Base-by-base conservation (phyloP, 1,140 invertebrate species). In the Conopomorpha cramerella region DNA sequence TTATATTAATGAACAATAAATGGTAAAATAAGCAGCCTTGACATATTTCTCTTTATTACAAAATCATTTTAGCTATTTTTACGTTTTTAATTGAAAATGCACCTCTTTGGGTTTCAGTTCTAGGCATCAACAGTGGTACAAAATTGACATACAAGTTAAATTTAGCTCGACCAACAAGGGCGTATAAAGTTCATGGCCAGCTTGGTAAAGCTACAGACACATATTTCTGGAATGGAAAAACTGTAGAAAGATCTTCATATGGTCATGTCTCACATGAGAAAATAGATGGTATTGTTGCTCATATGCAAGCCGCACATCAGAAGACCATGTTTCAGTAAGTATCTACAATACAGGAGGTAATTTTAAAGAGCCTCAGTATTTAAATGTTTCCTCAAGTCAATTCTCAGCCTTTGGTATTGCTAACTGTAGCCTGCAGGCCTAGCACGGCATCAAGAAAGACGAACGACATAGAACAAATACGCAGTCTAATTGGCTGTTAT, bases 291-390 rank as follows among this genome's bases (percentile, higher is more conserved):
- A 43, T 90, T 13, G 70, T 90, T 29, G 70, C 86, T 3, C 71
- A 83, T 1, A 82, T 89, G 56, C 88, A 93, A 68, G 81, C 87
- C 7, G 79, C 83, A 16, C 87, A 92, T 70, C 89, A 91, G 58
- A 81, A 73, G 41, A 80, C 83, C 48, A 88, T 91, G 83, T 91
- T 86, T 55, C 72, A 89, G 86, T 90, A 82, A 78, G 84, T 76
- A 16, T 26, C 34, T n/a, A n/a, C n/a, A n/a, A n/a, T n/a, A n/a
- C n/a, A n/a, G n/a, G n/a, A n/a, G n/a, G n/a, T n/a, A n/a, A n/a
- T n/a, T n/a, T n/a, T n/a, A n/a, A n/a, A n/a, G n/a, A n/a, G n/a
- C n/a, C n/a, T n/a, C n/a, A n/a, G n/a, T n/a, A n/a, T n/a, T n/a
- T n/a, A n/a, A n/a, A n/a, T n/a, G n/a, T n/a, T n/a, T n/a, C n/a